Conservation (phyloP, 30 jellyfish, hydroid and myxozoan species). For the Pseudorhiza aurosa region DNA sequence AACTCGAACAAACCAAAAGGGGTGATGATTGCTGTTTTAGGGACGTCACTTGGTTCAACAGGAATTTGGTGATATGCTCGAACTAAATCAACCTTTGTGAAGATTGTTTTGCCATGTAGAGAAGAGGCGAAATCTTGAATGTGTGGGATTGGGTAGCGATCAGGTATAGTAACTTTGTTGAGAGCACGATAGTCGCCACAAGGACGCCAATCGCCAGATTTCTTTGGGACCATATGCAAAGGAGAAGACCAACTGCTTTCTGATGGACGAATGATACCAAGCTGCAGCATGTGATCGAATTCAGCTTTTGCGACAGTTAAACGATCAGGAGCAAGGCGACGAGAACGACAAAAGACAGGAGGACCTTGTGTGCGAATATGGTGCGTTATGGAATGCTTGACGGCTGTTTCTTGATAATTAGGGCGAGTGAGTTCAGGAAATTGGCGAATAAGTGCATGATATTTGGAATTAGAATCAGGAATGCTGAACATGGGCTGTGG, state of each 20-base stretch:
- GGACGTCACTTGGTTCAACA: constrained; percentile 17
- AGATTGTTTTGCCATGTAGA: constrained; percentile 38
- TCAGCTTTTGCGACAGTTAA: too few relatives aligned
- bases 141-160: constrained; percentile 68
- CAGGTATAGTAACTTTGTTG: constrained; percentile 34
- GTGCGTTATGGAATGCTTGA: too few relatives aligned
- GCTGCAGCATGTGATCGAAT: constrained; percentile 1
- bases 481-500: too few relatives aligned
- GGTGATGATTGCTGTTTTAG: constrained; percentile 55
- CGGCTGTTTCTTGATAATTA: too few relatives aligned
- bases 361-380: too few relatives aligned
- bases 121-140: constrained; percentile 48
- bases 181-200: constrained; percentile 71
- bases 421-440: too few relatives aligned
- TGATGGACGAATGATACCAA: not conserved
- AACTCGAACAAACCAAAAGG: constrained; percentile 64
- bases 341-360: too few relatives aligned
- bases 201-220: constrained; percentile 35
- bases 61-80: constrained; percentile 57
- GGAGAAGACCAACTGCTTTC: constrained; percentile 1
- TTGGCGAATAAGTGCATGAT: too few relatives aligned
- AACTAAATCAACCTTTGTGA: constrained; percentile 38
- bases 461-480: too few relatives aligned
- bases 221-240: not conserved
- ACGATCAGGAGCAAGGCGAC: too few relatives aligned